Base-by-base conservation (phyloP, 2,797 vertebrate genomes). In the Morus bassanus region DNA sequence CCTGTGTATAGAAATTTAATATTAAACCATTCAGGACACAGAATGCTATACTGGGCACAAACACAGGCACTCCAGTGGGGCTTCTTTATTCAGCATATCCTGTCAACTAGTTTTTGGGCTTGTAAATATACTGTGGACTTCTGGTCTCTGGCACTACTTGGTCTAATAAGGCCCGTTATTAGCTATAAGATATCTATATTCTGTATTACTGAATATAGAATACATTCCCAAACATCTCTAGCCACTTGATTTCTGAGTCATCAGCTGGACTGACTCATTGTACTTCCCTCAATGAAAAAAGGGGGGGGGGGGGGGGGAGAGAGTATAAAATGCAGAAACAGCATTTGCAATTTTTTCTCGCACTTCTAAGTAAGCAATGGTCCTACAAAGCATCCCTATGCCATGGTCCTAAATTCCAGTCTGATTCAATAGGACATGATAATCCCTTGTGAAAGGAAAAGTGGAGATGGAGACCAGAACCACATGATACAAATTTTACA, bases 251-350 rank as follows among this genome's bases (percentile, higher is more conserved):
- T 90, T 78, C 61, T 23, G 35, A 81, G 41, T 43, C 45, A 45
- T 60, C n/a, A 68, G 11, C 28, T 84, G 76, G 56, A 88, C 18
- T 37, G 60, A 85, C 25, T 53, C 19, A 3, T 4, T 13, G 1
- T 27, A 39, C 69, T 87, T 81, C 27, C 15, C 43, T 43, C 17
- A 81, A 54, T 60, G 23, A 82, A 69, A 64, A 65, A 85, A 46
- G 3, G 4, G 2, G 13, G 2, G 3, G 12, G 18, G 4, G 2
- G 13, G 2, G 3, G 13, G 22, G 35, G 10, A 25, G 45, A 45
- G 15, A 67, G 13, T 35, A 41, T 25, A 60, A 82, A 43, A 25
- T 41, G 17, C 50, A 81, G 76, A 59, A 91, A 37, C 13, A 84
- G 11, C 24, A 46, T 51, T 45, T 56, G 18, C 10, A 25, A 7